Conservation (phyloP, 2,888 invertebrate genomes). For the Petrolisthes cinctipes region DNA sequence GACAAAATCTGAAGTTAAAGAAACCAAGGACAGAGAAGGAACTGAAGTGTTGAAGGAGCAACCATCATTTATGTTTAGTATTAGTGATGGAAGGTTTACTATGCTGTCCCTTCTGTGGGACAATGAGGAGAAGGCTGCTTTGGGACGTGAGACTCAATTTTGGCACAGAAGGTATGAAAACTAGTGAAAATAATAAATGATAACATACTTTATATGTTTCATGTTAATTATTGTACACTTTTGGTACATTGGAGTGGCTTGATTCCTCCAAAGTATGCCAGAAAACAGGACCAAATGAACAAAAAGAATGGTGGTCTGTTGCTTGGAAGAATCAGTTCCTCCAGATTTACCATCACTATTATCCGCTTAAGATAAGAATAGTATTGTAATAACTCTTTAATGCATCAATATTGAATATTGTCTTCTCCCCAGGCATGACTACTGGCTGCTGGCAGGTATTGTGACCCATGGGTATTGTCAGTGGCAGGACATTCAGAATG, state of each 20-base stretch:
- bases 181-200: no score
- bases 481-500: constrained; percentile 99
- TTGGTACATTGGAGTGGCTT: no score
- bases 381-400: neutral
- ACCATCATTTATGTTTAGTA: constrained; percentile 95
- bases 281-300: no score
- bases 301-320: no score
- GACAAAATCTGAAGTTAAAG: constrained; percentile 69
- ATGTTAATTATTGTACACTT: no score
- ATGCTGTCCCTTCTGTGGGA: constrained; percentile 98
- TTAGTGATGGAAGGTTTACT: constrained; percentile 99
- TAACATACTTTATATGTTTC: no score
- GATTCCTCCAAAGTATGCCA: no score
- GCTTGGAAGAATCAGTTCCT: no score
- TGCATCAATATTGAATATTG: neutral
- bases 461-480: constrained; percentile 99
- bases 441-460: constrained; percentile 98
- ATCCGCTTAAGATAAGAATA: neutral
- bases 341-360: neutral
- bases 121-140: constrained; percentile 96
- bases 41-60: no score
- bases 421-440: constrained; percentile 80
- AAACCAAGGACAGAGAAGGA: constrained; percentile 70
- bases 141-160: constrained; percentile 96
- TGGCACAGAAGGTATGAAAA: constrained; percentile 86